Conservation (phyloP, 2,797 vertebrate genomes). For the Gastrophryne carolinensis region DNA sequence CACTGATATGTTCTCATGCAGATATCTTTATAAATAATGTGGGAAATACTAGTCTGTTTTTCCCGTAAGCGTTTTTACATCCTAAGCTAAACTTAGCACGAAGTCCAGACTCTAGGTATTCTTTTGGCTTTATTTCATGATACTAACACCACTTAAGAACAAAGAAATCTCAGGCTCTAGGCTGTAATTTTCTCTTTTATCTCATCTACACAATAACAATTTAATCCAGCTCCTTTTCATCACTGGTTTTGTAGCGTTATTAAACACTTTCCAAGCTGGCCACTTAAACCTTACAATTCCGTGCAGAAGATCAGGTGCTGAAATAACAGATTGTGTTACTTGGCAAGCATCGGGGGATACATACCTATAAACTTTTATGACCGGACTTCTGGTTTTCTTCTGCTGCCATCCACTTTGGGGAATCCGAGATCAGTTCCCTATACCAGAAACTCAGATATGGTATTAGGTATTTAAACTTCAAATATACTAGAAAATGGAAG, state of each 20-base stretch:
- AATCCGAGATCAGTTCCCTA: conserved; percentile 5
- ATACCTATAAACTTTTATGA: conserved; percentile 30
- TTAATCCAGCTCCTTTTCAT: background rate
- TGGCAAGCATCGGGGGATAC: background rate
- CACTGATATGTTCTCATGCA: too few species aligned
- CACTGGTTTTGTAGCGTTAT: conserved; percentile 10
- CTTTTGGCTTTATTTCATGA: background rate
- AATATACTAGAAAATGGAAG: too few species aligned
- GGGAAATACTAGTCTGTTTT: background rate
- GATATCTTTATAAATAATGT: background rate
- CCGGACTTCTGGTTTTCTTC: background rate
- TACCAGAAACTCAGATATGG: background rate
- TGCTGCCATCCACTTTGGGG: background rate
- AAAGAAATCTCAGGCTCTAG: background rate
- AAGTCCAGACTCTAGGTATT: background rate
- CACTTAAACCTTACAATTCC: conserved; percentile 7
- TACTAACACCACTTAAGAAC: background rate
- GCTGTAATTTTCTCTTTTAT: conserved; percentile 4
- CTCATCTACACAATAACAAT: conserved; percentile 13
- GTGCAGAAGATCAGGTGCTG: conserved; percentile 23
- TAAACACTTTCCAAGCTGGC: conserved; percentile 9
- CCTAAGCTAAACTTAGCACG: background rate
- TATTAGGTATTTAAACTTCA: background rate
- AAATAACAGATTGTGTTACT: conserved; percentile 31
- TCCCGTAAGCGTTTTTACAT: background rate